Evolutionary conservation across 1,140 invertebrate species (phyloP).

Genomic region (Megathymus violae): DNA sequence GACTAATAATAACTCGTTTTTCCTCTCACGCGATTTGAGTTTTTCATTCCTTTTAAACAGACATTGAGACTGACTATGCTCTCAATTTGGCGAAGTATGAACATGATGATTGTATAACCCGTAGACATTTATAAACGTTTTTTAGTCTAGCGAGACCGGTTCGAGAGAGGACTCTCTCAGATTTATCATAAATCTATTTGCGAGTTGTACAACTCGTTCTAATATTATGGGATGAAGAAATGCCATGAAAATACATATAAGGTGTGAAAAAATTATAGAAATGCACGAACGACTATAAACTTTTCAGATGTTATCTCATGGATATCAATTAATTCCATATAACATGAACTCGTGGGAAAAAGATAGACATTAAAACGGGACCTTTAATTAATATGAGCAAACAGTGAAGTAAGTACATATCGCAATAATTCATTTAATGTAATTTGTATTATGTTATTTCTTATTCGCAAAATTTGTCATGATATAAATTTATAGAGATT

Average conservation of each 20-base stretch:
- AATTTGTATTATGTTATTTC: neutral
- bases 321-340: slow-evolving; percentile 39
- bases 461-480: neutral
- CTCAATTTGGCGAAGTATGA: slow-evolving; percentile 42
- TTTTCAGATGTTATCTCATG: slow-evolving; percentile 32
- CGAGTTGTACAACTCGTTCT: neutral
- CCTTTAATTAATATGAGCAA: slow-evolving; percentile 13
- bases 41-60: slow-evolving; percentile 58
- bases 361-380: slow-evolving; percentile 26
- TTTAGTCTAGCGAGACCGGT: neutral
- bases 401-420: slow-evolving; percentile 4
- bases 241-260: slow-evolving; percentile 14
- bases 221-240: neutral
- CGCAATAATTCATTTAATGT: neutral
- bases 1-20: slow-evolving; percentile 83
- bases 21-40: slow-evolving; percentile 80
- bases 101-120: neutral
- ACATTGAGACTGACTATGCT: slow-evolving; percentile 37
- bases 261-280: neutral
- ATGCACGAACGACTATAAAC: slow-evolving; percentile 2
- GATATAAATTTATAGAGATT: too few species aligned
- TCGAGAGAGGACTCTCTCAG: slow-evolving; percentile 7
- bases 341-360: slow-evolving; percentile 47
- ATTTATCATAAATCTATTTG: slow-evolving; percentile 20
- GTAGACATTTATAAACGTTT: slow-evolving; percentile 2